Base-by-base conservation (phyloP, 2,797 vertebrate genomes). In the Myotis myotis region DNA sequence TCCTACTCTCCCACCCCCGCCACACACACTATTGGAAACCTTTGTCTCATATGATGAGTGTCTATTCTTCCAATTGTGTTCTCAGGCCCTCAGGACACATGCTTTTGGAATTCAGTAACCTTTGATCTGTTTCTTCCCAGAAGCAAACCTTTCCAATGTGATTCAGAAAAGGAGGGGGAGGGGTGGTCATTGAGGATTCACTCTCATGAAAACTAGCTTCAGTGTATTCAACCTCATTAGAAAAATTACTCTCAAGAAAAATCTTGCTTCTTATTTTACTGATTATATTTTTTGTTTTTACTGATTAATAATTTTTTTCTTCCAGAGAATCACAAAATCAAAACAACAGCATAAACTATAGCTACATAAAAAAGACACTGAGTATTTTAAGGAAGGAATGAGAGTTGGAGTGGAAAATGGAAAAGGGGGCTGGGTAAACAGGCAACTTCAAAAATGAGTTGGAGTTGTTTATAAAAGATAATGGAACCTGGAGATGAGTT, bases 181-280 rank as follows among this genome's bases (percentile, higher is more conserved):
- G 5, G 1, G 6, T 87, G 15, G 28, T 49, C 53, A 76, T 28
- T 49, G 16, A 70, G 90, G 49, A 79, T 33, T 55, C 0, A 55
- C 2, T 79, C 0, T 81, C 15, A 55, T n/a, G 13, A 75, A 90
- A 44, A 49, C 2, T 6, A 76, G 4, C 2, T n/a, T 74, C 8
- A 75, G 7, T 80, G 3, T 72, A 53, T n/a, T 87, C 87, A n/a
- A 47, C 1, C 4, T 81, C 6, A 19, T 11, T 30, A 6, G 79
- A 57, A 57, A 60, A 72, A 53, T 49, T 33, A 89, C 0, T 79
- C 23, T 90, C 55, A 88, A 81, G 28, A 92, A 87, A 88, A 92
- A 10, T 8, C 30, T 49, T 87, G 1, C 8, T 85, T 55, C 12
- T 41, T 76, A 74, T 71, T 68, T 60, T 13, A 60, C 28, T 74